Evolutionary conservation across 2,797 vertebrate species (phyloP).

Genomic region (Chaenodraco wilsoni): DNA sequence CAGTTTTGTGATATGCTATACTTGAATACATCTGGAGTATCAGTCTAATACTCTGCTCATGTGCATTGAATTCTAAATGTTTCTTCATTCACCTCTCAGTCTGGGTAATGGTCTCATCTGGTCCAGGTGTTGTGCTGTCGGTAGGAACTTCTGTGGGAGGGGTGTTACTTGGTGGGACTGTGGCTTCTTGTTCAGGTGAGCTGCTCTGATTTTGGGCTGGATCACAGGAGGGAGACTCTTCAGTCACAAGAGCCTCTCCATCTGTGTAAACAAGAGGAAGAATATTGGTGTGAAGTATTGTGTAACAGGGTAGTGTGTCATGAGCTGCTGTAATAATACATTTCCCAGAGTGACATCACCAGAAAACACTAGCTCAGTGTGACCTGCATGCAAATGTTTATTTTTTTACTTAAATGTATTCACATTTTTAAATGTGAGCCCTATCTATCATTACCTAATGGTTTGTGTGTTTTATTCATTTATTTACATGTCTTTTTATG

Average conservation of each 20-base stretch:
- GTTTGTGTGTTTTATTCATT: not conserved
- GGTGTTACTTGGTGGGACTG: conserved; percentile 6
- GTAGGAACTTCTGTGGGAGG: conserved; percentile 26
- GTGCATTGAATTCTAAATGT: not conserved
- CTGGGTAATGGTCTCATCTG: conserved; percentile 28
- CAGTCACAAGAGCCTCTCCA: conserved; percentile 70
- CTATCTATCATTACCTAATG: no score
- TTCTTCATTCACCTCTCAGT: conserved; percentile 66
- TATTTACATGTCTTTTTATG: not conserved
- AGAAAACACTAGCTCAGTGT: not conserved
- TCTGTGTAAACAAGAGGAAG: conserved; percentile 66
- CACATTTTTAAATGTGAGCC: no score
- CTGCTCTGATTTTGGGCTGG: conserved; percentile 29
- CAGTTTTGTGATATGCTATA: not conserved
- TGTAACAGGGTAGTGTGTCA: not conserved
- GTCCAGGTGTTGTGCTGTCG: conserved; percentile 23
- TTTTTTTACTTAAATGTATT: no score
- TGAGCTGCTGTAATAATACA: not conserved
- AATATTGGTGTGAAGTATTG: not conserved
- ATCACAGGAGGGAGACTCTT: conserved; percentile 18
- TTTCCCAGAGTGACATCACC: not conserved
- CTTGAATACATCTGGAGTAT: not conserved
- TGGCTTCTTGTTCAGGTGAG: conserved; percentile 31
- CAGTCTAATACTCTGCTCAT: not conserved
- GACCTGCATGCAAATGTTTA: not conserved